A percentile compares a stretch with the other conserved stretches of the same genome.
Evolutionary conservation across 1,140 invertebrate genomes (phyloP).

Genomic region (Drosophila mojavensis): DNA sequence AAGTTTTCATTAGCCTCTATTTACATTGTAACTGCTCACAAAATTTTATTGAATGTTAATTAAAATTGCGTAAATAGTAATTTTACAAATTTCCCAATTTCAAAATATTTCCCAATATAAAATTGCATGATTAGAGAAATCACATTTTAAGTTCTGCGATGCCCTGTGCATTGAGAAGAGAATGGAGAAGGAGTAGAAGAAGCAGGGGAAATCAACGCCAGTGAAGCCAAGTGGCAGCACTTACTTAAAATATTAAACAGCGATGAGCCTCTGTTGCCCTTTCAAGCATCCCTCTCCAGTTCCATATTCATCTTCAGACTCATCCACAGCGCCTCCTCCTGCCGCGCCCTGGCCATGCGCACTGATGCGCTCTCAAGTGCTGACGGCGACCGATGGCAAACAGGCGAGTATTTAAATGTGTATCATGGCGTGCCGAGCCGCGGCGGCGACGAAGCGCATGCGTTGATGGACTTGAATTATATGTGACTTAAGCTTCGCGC

Average conservation of each 20-base stretch:
- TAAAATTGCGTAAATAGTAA: too few relatives aligned
- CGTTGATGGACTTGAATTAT: slow-evolving; percentile 83
- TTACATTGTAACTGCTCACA: too few relatives aligned
- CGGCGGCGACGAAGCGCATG: slow-evolving; percentile 73
- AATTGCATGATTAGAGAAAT: too few relatives aligned
- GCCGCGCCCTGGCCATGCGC: too few relatives aligned
- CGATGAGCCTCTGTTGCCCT: slow-evolving; percentile 66
- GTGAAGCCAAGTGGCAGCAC: slow-evolving; percentile 63
- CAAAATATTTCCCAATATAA: too few relatives aligned
- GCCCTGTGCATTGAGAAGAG: too few relatives aligned
- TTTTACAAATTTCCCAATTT: too few relatives aligned
- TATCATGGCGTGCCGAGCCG: slow-evolving; percentile 66
- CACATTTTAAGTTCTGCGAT: too few relatives aligned
- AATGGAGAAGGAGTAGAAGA: too few relatives aligned
- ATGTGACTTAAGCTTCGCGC: slow-evolving; percentile 79
- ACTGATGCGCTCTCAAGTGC: slow-evolving; percentile 62
- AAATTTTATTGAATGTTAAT: too few relatives aligned
- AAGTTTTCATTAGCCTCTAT: neutral
- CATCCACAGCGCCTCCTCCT: slow-evolving; percentile 42
- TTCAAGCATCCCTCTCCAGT: slow-evolving; percentile 54
- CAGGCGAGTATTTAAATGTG: slow-evolving; percentile 77
- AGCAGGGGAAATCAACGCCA: neutral
- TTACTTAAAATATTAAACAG: slow-evolving; percentile 82
- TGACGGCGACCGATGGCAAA: slow-evolving; percentile 54
- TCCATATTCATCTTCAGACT: slow-evolving; percentile 36